Base-by-base conservation (phyloP, 2,888 invertebrate genomes). In the Subacronicta megacephala region DNA sequence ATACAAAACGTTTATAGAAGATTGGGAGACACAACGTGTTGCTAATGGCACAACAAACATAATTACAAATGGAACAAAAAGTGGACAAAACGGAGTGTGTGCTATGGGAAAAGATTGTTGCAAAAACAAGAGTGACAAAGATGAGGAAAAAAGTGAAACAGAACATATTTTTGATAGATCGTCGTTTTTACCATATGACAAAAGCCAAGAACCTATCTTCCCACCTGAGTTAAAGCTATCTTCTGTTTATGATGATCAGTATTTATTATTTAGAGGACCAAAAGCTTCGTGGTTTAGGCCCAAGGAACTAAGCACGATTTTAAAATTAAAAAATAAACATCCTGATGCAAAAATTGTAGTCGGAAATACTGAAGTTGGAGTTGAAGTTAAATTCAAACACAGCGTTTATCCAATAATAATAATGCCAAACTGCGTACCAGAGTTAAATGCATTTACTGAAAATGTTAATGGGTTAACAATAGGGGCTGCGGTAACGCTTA, bases 381-480 rank as follows among this genome's bases (percentile, higher is more conserved):
- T 98, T 10, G 98, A 98, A 90, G 95, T 96, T 3, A 98, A 98
- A 88, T 97, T 98, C 79, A 97, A 97, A 82, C 96, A 96, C 78
- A 95, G 95, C 72, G 87, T 96, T 7, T 97, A 98, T 83, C 97
- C 97, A 1, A 95, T 96, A 9, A 94, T 97, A 55, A 96, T 98
- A 4, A 98, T 98, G 90, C 98, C 98, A 0, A 98, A 98, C 88
- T 94, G 97, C 78, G 96, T 97, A 79, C 97, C 97, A 12, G 98
- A 98, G 91, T 89, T 99, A 88, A 95, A 94, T 52, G 85, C 89
- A 35, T 94, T 98, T 35, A 83, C 87, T 7, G 94, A 95, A 72
- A 92, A 86, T 2, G 90, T 95, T 0, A 84, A 92, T 20, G 96
- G 96, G 0, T 88, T 98, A 10, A 95, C 92, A 69, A 92, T 99